Conservation (phyloP, 1,140 invertebrate species). For the Macrobrachium rosenbergii region DNA sequence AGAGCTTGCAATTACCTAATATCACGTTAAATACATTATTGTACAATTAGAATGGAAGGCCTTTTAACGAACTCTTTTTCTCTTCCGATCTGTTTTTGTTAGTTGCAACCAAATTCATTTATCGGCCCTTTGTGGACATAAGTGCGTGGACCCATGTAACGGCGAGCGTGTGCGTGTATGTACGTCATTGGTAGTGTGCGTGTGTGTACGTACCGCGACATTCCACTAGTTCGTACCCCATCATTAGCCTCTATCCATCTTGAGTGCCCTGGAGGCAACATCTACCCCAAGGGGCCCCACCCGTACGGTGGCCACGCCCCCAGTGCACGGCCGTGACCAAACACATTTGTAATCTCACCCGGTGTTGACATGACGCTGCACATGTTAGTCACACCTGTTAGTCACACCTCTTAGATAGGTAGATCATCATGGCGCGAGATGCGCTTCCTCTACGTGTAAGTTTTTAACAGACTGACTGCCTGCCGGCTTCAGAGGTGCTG, state of each 20-base stretch:
- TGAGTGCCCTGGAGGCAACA: slow-evolving; percentile 37
- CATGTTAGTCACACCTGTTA: slow-evolving; percentile 49
- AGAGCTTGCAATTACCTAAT: too few relatives aligned
- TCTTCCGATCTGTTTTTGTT: too few relatives aligned
- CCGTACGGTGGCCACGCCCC: slow-evolving; percentile 34
- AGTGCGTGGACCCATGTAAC: background rate
- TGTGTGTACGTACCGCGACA: slow-evolving; percentile 53
- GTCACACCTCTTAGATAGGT: slow-evolving; percentile 20
- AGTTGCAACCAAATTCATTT: too few relatives aligned
- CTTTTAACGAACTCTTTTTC: too few relatives aligned
- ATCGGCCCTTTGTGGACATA: too few relatives aligned
- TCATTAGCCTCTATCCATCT: slow-evolving; percentile 63
- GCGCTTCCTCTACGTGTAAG: background rate
- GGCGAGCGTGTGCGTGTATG: slow-evolving; percentile 33
- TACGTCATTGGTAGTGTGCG: slow-evolving; percentile 34
- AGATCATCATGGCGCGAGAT: background rate
- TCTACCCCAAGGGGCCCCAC: slow-evolving; percentile 12
- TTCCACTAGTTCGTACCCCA: slow-evolving; percentile 55
- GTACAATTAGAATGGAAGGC: too few relatives aligned
- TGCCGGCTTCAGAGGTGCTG: too few relatives aligned
- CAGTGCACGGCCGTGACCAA: slow-evolving; percentile 53
- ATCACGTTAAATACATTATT: too few relatives aligned
- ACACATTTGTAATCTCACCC: slow-evolving; percentile 43
- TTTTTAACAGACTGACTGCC: too few relatives aligned
- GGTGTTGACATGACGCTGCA: slow-evolving; percentile 55